Base-by-base conservation (phyloP, 2,888 invertebrate genomes). In the Caenorhabditis macrosperma region DNA sequence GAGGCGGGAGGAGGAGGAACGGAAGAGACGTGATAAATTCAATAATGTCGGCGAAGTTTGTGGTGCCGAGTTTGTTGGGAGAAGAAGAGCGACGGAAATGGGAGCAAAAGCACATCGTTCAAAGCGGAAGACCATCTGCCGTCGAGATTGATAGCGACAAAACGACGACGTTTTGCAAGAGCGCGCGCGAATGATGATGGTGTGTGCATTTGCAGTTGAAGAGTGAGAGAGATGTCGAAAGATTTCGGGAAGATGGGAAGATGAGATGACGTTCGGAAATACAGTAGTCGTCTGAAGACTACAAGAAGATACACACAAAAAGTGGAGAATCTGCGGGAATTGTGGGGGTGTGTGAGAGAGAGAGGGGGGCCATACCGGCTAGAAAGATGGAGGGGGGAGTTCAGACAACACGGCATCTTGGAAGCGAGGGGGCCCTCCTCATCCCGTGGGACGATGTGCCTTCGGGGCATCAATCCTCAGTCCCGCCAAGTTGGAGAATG, bases 391-490 rank as follows among this genome's bases (percentile, higher is more conserved):
- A 17, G 44, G 48, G 33, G 46, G 52, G 38, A 64, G 72, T 72
- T 72, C 72, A 72, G 72, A 72, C 72, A 72, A 72, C 72, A 72
- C 46, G 61, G n/a, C n/a, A n/a, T 72, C 54, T 28, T 33, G 48
- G 24, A 26, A 59, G 57, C 30, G 24, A 12, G 46, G 54, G 33
- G 50, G 55, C 46, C 54, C 33, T 15, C 44, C 55, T 72, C 55
- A 72, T 72, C 72, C 72, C 72, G 72, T 72, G 72, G 72, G 72
- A 72, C 72, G 64, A 57, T 55, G 72, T 72, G 72, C 72, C 72
- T 72, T 54, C 63, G 63, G 72, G 72, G 72, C 72, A 72, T 72
- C 72, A 72, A 72, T 72, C 64, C 57, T 72, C 44, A 55, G 38
- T 64, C 72, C 63, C 72, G 41, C 60, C 69, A 52, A 69, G 60